These are phyloP conservation scores for Rousettus leschenaultii DNA, from an alignment of 2,113 vertebrate genomes.

Conservation along the genomic window DNA sequence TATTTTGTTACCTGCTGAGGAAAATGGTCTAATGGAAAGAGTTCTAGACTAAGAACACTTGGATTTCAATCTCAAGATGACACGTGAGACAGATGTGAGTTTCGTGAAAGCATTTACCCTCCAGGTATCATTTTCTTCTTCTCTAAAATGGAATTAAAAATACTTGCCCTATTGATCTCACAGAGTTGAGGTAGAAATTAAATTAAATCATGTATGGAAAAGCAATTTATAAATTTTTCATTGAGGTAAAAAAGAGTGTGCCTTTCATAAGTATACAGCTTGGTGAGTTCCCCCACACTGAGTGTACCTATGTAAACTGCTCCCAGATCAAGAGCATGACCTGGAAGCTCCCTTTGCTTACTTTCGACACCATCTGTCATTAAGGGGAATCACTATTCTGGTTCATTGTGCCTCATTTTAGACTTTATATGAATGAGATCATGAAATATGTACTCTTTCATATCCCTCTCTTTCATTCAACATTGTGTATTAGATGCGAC, in stretches of 20 bases:
- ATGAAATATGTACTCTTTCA: accelerated
- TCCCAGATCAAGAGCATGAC: not conserved
- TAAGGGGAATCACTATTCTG: not conserved
- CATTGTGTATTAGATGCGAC: not conserved
- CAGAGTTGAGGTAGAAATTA: not conserved
- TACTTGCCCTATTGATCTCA: not conserved
- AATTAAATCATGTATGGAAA: not conserved
- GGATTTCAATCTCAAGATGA: not conserved
- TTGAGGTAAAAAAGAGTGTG: not conserved
- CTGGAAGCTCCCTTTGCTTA: not conserved
- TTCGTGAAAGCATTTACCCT: not conserved
- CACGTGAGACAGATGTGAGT: accelerated
- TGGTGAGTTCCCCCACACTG: not conserved
- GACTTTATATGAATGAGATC: not conserved
- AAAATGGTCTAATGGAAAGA: not conserved
- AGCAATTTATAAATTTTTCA: not conserved
- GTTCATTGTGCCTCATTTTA: not conserved
- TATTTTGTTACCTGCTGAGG: not conserved
- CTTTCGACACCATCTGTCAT: not conserved
- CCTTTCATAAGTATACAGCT: not conserved
- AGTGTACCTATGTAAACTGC: not conserved
- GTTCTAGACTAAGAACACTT: not conserved
- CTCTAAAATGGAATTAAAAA: not conserved
- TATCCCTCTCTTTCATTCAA: not conserved
- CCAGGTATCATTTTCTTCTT: not conserved